phyloP scores from a whole-genome alignment of 2,113 vertebrate genomes.

The Clarias gariepinus region DNA sequence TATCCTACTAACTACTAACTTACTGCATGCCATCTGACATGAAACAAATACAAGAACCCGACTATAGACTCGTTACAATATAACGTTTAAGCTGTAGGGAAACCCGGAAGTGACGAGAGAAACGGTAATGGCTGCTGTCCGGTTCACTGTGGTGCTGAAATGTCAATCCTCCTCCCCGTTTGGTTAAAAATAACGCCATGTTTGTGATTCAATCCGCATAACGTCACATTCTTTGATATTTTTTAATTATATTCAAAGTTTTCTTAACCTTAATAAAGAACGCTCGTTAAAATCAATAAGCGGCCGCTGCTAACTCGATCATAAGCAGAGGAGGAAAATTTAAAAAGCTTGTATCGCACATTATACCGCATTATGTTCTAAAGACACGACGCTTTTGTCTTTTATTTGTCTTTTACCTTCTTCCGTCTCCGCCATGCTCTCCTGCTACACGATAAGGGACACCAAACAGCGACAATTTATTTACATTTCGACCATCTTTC shows the following conservation, averaged over 20 bases:
- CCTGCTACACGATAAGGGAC: conserved; percentile 48
- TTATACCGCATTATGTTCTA: not conserved
- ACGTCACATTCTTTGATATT: not conserved
- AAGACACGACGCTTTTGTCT: not conserved
- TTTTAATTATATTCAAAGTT: not conserved
- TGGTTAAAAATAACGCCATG: not conserved
- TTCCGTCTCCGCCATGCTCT: conserved; percentile 20
- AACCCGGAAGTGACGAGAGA: not conserved
- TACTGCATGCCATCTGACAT: too few relatives aligned
- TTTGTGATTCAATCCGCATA: not conserved
- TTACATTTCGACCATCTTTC: conserved; percentile 22
- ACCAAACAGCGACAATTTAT: conserved; percentile 18
- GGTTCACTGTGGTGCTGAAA: conserved; percentile 25
- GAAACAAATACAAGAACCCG: too few relatives aligned
- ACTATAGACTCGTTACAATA: not conserved
- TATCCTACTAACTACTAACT: too few relatives aligned
- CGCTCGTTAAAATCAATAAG: not conserved
- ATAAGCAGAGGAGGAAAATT: too few relatives aligned
- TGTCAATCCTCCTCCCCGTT: not conserved
- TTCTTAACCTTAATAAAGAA: not conserved
- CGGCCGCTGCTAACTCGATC: not conserved
- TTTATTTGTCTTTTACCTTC: conserved; percentile 54
- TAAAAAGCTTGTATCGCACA: too few relatives aligned
- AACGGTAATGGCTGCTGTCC: conserved; percentile 8
- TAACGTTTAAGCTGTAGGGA: not conserved